Conservation (phyloP, 2,797 vertebrate species). For the Champsocephalus gunnari region DNA sequence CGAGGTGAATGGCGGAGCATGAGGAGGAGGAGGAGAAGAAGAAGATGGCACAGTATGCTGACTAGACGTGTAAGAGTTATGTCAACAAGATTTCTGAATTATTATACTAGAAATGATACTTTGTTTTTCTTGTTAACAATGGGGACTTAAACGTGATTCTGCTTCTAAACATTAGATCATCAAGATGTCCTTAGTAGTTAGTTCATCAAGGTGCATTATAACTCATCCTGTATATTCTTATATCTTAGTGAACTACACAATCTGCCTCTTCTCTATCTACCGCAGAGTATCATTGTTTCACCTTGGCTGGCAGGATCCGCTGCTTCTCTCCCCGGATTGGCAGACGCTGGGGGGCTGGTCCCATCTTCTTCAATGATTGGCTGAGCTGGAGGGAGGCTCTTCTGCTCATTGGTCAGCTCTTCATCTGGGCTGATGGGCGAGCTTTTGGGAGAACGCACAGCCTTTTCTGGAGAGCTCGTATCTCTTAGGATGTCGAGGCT, state of each 20-base stretch:
- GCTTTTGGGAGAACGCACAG: conserved; percentile 49
- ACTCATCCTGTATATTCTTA: no score
- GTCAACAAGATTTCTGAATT: no score
- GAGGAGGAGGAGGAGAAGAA: no score
- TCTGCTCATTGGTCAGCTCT: conserved; percentile 58
- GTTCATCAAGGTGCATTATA: no score
- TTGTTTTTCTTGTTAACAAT: no score
- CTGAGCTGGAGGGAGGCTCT: conserved; percentile 51
- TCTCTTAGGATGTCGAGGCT: conserved; percentile 67
- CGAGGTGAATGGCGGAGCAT: no score
- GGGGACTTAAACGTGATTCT: no score
- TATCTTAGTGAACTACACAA: not conserved
- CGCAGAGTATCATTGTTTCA: conserved; percentile 16
- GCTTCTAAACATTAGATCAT: no score
- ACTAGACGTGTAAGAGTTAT: no score
- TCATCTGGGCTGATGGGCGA: conserved; percentile 59
- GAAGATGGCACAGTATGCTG: no score
- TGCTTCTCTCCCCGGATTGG: conserved; percentile 42
- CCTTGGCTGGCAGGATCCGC: conserved; percentile 69
- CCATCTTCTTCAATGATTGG: conserved; percentile 56
- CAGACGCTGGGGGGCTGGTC: conserved; percentile 44
- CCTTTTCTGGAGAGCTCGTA: conserved; percentile 57
- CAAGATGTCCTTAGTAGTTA: no score
- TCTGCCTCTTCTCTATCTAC: not conserved
- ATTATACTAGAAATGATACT: no score